These are phyloP conservation scores for Gobio gobio DNA, from an alignment of 2,113 vertebrate species.

Conservation along the genomic window DNA sequence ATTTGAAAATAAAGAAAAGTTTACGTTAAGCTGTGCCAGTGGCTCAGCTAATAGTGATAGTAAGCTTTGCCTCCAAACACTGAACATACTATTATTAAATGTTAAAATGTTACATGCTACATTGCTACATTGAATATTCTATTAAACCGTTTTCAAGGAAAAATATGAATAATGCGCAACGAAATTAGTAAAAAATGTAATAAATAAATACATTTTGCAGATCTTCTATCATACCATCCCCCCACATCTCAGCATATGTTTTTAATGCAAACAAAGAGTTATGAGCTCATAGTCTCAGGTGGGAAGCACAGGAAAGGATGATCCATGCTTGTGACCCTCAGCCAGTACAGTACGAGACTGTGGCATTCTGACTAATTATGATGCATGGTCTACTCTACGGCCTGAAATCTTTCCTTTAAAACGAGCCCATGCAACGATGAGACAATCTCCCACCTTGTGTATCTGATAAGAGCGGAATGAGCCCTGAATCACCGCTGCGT, in stretches of 20 bases:
- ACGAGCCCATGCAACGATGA: constrained; percentile 41
- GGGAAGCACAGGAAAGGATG: constrained; percentile 30
- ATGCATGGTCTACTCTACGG: constrained; percentile 20
- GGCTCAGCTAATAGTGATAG: not conserved
- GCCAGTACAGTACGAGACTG: not conserved
- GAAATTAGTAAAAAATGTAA: not conserved
- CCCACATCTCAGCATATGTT: constrained; percentile 2
- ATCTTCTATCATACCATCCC: not conserved
- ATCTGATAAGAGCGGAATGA: constrained; percentile 57
- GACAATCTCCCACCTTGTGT: constrained; percentile 34
- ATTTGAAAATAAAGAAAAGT: not conserved
- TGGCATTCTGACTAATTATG: constrained; percentile 36
- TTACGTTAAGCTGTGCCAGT: not conserved
- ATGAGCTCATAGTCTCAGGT: constrained; percentile 42
- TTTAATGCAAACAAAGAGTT: constrained; percentile 36
- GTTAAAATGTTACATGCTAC: not conserved
- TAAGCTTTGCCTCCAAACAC: not conserved
- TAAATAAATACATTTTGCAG: not conserved
- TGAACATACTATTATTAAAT: not conserved
- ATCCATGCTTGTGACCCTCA: constrained; percentile 36
- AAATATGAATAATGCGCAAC: not conserved
- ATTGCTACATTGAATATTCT: not conserved
- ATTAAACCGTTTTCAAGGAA: not conserved
- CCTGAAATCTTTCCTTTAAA: constrained; percentile 34
- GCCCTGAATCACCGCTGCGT: constrained; percentile 48